phyloP scores from a whole-genome alignment of 2,888 invertebrate genomes.

The Apamea monoglypha region DNA sequence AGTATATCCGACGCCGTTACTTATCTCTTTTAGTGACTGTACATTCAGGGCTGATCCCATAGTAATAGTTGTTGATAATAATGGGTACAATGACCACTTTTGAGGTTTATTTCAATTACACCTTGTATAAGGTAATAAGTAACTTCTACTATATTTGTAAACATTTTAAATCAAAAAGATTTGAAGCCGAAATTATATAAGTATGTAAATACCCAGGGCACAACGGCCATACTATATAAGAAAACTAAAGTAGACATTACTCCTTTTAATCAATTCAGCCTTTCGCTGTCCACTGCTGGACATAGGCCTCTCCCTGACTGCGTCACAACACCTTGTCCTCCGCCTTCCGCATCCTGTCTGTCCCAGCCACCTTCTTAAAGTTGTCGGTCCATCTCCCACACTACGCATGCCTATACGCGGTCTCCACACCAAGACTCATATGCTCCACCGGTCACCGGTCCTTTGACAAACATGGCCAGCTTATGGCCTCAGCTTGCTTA shows the following conservation, averaged over 20 bases:
- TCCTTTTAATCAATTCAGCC: background rate
- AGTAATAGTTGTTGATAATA: background rate
- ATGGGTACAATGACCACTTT: background rate
- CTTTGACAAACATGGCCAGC: background rate
- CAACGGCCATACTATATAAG: too few relatives aligned
- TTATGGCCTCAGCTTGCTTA: too few relatives aligned
- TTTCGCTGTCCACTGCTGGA: background rate
- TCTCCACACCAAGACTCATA: background rate
- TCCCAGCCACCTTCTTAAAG: background rate
- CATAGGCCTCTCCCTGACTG: background rate
- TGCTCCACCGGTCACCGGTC: background rate
- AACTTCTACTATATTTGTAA: too few relatives aligned
- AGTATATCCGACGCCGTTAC: too few relatives aligned
- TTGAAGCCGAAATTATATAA: too few relatives aligned
- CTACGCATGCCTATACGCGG: background rate
- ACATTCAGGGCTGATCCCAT: too few relatives aligned
- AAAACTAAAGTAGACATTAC: background rate
- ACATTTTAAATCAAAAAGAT: too few relatives aligned
- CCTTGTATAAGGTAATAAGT: too few relatives aligned
- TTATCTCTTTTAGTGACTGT: too few relatives aligned
- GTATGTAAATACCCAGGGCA: too few relatives aligned
- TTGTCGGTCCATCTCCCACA: background rate
- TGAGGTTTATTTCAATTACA: too few relatives aligned
- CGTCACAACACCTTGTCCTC: too few relatives aligned
- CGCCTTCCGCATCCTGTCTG: background rate